Evolutionary conservation across 2,888 invertebrate species (phyloP), one percentile per base, ranked within the genome.

Genomic region (Microplitis deprimator): DNA sequence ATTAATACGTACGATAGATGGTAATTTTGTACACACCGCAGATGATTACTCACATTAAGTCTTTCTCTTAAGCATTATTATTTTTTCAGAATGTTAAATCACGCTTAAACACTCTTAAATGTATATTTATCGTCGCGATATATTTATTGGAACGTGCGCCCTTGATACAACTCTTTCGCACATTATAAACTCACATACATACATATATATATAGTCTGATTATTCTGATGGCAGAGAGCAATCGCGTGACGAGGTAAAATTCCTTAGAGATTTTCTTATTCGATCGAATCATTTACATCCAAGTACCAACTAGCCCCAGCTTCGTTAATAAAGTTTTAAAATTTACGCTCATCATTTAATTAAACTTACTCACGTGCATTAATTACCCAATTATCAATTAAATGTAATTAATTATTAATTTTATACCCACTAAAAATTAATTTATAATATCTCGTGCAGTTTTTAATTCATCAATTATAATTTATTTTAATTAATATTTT

Each of bases 1-100:
- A 80, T 80, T 71, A 76, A 69, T 69, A 64, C 61, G 62, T 61
- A 62, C 71, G 79, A 81, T 81, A 77, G 75, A 61, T 60, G 62
- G 76, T 73, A 76, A 78, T 79, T 76, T 64, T 76, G 73, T 75
- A 61, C 60, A 29, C 74, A 50, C 17, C 59, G 61, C 68, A n/a
- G 39, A 69, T 75, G 60, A 60, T 65, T 73, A 20, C 50, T 50
- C 13, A 50, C 50, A 50, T 50, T 50, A 50, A 50, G 13, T 50
- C 50, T 50, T 13, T 50, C 50, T 50, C 50, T 50, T 50, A 50
- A 50, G 50, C 5, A 50, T 50, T 50, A 50, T 50, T 50, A 50
- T 50, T 50, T 13, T 50, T 50, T 50, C 13, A 13, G 50, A 50
- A 13, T 50, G 29, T 29, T 29, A 29, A 29, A 29, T 29, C 29